Conservation (phyloP, 2,797 vertebrate species). For the Selene dorsalis region DNA sequence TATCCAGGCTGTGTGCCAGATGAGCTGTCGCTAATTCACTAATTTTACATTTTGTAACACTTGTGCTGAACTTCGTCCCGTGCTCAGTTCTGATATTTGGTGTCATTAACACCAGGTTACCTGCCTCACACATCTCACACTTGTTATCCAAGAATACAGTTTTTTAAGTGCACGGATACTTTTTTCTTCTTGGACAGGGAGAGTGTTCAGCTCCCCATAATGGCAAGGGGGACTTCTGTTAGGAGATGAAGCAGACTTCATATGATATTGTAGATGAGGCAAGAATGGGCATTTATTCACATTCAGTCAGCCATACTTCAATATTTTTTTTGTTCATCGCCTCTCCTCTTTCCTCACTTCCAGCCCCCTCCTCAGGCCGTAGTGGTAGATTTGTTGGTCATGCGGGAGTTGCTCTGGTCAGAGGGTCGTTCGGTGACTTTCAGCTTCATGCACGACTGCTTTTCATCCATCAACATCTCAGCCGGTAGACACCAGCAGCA, state of each 20-base stretch:
- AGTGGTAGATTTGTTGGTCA: conserved; percentile 93
- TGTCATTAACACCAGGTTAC: conserved; percentile 15
- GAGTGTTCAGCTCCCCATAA: neutral
- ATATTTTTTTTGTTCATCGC: conserved; percentile 4
- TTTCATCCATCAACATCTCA: conserved; percentile 93
- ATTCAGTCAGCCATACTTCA: conserved; percentile 28
- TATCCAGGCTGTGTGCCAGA: conserved; percentile 46
- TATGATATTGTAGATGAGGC: conserved; percentile 30
- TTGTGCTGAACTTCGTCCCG: neutral
- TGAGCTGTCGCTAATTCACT: conserved; percentile 38
- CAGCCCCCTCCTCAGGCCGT: conserved; percentile 81
- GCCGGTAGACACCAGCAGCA: conserved; percentile 95
- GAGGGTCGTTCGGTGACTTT: conserved; percentile 93
- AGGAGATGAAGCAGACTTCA: conserved; percentile 21
- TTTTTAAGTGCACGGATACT: conserved; percentile 9
- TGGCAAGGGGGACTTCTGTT: conserved; percentile 20
- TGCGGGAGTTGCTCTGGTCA: conserved; percentile 90
- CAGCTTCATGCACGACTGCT: conserved; percentile 94
- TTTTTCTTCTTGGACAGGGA: conserved; percentile 14
- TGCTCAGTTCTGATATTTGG: neutral
- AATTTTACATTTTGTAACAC: conserved; percentile 22
- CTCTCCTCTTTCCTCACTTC: neutral
- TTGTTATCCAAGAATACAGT: conserved; percentile 15
- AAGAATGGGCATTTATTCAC: conserved; percentile 16
- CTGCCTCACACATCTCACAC: conserved; percentile 1